phyloP scores from a whole-genome alignment of 2,797 vertebrate genomes.

The Gymnothorax reevesii region DNA sequence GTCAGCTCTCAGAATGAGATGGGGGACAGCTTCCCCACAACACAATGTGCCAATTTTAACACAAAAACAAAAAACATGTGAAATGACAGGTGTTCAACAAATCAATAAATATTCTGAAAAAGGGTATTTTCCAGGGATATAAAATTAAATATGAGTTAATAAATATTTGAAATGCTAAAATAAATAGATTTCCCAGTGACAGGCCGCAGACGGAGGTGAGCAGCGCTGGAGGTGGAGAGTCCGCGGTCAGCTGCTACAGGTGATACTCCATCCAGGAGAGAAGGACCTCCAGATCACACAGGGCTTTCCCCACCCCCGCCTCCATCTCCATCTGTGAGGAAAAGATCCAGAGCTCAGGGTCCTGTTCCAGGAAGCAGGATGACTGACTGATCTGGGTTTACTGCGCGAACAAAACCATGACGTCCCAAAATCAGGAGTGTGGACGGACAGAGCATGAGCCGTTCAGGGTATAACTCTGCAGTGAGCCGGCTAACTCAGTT shows the following conservation, averaged over 20 bases:
- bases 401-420: too few relatives aligned
- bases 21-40: too few relatives aligned
- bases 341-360: background rate
- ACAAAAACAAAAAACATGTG: too few relatives aligned
- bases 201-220: background rate
- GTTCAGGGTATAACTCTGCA: too few relatives aligned
- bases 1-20: too few relatives aligned
- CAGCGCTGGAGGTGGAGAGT: background rate
- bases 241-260: background rate
- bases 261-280: background rate
- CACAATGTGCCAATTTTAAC: background rate
- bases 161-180: background rate
- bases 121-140: background rate
- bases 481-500: too few relatives aligned
- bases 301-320: background rate
- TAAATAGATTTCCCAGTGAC: background rate
- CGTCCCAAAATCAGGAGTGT: too few relatives aligned
- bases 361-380: background rate
- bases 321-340: background rate
- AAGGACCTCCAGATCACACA: slow-evolving; percentile 3
- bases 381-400: too few relatives aligned
- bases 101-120: background rate
- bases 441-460: too few relatives aligned
- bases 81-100: background rate
- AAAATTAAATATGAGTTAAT: slow-evolving; percentile 1